A percentile compares a stretch with the other conserved stretches of the same genome.
These are phyloP conservation scores for Leptogaster cylindrica DNA, from an alignment of 2,888 invertebrate species.

Conservation along the genomic window DNA sequence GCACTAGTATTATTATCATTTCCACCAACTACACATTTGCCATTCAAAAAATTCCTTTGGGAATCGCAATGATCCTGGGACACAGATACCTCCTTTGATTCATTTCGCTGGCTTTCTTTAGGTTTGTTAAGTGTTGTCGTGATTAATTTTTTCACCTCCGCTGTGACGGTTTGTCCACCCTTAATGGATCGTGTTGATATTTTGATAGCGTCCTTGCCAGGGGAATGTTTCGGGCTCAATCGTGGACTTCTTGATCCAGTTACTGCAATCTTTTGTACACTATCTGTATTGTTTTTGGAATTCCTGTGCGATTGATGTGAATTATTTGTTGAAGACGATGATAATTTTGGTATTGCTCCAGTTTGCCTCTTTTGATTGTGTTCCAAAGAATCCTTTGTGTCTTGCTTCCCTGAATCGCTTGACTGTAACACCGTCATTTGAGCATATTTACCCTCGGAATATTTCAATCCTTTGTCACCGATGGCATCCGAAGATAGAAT, in stretches of 20 bases:
- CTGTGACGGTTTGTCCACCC: background rate
- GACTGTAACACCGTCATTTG: background rate
- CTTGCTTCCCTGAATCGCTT: conserved; percentile 14
- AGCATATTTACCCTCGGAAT: conserved; percentile 25
- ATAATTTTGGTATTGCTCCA: conserved; percentile 58
- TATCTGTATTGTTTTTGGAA: conserved; percentile 20
- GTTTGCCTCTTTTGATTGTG: conserved; percentile 48
- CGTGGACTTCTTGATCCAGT: conserved; percentile 23
- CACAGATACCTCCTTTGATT: conserved; percentile 17
- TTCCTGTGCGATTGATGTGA: conserved; percentile 37
- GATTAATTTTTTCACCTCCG: conserved; percentile 31
- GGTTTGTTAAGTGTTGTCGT: conserved; percentile 9
- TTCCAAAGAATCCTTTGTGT: conserved; percentile 38
- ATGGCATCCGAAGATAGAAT: background rate
- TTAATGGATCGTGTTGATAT: conserved; percentile 6
- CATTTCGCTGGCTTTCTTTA: conserved; percentile 4
- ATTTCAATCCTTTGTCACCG: conserved; percentile 22
- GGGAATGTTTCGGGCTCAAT: conserved; percentile 23
- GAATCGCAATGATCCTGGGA: conserved; percentile 22
- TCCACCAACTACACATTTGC: background rate
- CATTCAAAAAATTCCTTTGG: conserved; percentile 8
- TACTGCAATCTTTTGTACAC: conserved; percentile 5
- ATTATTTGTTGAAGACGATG: conserved; percentile 41
- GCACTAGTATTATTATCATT: background rate
- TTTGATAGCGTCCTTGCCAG: conserved; percentile 4